These are phyloP conservation scores for Eolophus roseicapilla DNA, from an alignment of 2,113 vertebrate species.

Conservation along the genomic window DNA sequence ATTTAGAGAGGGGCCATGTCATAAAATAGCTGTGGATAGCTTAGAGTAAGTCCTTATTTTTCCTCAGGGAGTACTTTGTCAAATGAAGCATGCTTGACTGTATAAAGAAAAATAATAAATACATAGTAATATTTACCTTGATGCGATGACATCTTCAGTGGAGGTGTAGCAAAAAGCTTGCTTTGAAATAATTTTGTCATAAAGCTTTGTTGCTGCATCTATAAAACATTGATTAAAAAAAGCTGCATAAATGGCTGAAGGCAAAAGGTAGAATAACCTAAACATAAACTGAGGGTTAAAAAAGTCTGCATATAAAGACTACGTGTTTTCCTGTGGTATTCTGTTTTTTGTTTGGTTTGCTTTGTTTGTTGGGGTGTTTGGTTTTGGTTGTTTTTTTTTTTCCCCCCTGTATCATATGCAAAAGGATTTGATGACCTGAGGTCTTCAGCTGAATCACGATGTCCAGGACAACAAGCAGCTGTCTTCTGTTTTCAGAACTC, in stretches of 20 bases:
- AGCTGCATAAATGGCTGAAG: constrained; percentile 17
- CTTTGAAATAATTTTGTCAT: constrained; percentile 9
- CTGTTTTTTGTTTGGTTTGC: neutral
- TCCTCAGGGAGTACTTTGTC: neutral
- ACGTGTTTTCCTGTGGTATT: neutral
- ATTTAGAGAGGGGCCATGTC: neutral
- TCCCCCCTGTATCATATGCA: neutral
- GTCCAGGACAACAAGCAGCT: constrained; percentile 37
- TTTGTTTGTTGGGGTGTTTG: neutral
- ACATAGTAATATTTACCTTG: neutral
- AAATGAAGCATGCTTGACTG: neutral
- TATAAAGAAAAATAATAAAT: neutral
- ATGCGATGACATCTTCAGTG: neutral
- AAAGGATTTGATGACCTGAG: constrained; percentile 36
- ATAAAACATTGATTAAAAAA: constrained; percentile 28
- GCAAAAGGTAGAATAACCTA: neutral
- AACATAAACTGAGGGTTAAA: neutral
- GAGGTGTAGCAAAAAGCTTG: neutral
- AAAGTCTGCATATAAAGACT: neutral
- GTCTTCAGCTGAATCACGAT: constrained; percentile 47
- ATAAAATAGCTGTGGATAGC: neutral
- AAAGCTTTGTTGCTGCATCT: constrained; percentile 29
- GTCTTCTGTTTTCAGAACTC: constrained; percentile 46
- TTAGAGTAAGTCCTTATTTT: neutral
- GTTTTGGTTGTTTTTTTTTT: neutral